Conservation (phyloP, 2,797 vertebrate species). For the Neopelma chrysocephalum region DNA sequence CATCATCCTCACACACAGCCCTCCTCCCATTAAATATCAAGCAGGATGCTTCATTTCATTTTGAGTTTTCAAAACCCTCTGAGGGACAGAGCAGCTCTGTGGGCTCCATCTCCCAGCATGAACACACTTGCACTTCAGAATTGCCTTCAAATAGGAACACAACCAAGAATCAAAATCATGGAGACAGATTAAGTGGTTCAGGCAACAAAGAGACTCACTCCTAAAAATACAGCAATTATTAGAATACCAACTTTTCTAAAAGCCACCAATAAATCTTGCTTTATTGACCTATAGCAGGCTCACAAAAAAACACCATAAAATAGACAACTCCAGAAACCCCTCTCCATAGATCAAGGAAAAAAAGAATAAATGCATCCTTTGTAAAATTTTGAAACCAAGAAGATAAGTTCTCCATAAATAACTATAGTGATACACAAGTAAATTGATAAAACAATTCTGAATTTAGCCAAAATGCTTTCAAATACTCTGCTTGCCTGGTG, state of each 20-base stretch:
- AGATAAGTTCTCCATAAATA: not conserved
- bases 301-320: not conserved
- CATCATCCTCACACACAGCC: not conserved
- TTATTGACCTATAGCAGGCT: conserved; percentile 26
- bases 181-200: not conserved
- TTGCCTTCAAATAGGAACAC: not conserved
- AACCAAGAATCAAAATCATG: not conserved
- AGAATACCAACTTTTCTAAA: conserved; percentile 10
- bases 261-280: conserved; percentile 4
- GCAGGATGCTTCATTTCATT: not conserved
- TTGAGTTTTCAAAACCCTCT: not conserved
- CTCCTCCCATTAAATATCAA: not conserved
- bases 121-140: not conserved
- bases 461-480: not conserved
- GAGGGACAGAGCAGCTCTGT: not conserved
- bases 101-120: not conserved
- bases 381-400: not conserved
- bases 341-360: not conserved
- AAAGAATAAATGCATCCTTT: not conserved
- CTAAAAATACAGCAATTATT: conserved; percentile 32
- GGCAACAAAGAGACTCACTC: not conserved
- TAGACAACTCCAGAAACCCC: not conserved
- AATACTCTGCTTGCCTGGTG: conserved; percentile 5
- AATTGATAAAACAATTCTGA: not conserved
- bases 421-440: not conserved